Evolutionary conservation across 2,113 vertebrate genomes (phyloP), one percentile per base, ranked within the genome.

Genomic region (Microtus ochrogaster): DNA sequence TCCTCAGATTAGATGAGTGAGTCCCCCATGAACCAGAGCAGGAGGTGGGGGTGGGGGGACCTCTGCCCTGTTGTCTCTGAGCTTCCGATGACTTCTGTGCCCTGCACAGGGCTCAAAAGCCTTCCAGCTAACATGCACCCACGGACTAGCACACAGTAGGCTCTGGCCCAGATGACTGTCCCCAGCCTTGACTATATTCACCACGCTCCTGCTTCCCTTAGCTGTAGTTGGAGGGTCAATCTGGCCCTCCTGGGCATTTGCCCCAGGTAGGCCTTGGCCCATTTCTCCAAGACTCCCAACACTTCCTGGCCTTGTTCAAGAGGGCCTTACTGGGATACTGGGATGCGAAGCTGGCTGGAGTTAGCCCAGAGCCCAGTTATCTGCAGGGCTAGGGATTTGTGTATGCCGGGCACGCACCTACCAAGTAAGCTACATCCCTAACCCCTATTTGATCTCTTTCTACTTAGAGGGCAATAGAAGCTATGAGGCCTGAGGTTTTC

Each of bases 241-340:
- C 41, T 52, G n/a, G 36, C 72, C 8, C 17, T 11, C 79, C 83
- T 66, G 61, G 39, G 44, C 12, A 70, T 92, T 47, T 66, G 61
- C 26, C 58, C 22, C 7, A 8, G 30, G 73, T 52, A 22, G 19
- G 4, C 30, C 72, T 72, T 93, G 44, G 39, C 14, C 44, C 24
- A 79, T n/a, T 11, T 88, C 63, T 93, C 73, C 70, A 76, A 55
- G 79, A 14, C 17, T 24, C 26, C 17, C 10, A 30, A 24, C 2
- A 44, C 41, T 11, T 85, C 88, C 52, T 81, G 70, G 72, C 73
- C 30, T 94, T 92, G 65, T 63, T 28, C 85, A 89, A 49, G 55
- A 44, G 63, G 41, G 61, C 66, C 63, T 2, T 58, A 58, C 58
- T 58, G 58, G 58, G 58, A 58, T 1, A 0, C 41, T 30, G 79